Conservation (phyloP, 2,888 invertebrate genomes). For the Callimorpha dominula region DNA sequence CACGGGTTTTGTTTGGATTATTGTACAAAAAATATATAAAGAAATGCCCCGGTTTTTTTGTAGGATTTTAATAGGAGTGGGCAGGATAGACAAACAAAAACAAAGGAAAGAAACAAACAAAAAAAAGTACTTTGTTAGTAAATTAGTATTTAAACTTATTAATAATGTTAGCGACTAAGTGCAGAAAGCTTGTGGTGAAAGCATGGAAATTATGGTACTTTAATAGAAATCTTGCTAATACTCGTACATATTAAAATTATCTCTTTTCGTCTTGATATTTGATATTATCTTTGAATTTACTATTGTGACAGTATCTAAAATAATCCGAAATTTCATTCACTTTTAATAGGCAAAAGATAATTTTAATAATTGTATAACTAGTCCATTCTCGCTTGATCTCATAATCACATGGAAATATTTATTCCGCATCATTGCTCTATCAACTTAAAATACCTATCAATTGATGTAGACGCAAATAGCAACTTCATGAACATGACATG, state of each 20-base stretch:
- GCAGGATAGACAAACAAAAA: conserved; percentile 60
- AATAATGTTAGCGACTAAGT: conserved; percentile 41
- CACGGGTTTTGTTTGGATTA: conserved; percentile 18
- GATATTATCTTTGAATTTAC: not conserved
- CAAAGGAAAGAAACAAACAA: conserved; percentile 61
- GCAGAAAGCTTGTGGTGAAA: not conserved
- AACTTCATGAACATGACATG: not conserved
- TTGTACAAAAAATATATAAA: not conserved
- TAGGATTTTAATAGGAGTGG: not conserved
- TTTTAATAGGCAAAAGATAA: not conserved
- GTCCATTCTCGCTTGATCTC: not conserved
- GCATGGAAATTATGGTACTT: conserved; percentile 15
- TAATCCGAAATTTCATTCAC: not conserved
- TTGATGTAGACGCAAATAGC: not conserved
- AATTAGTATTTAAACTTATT: conserved; percentile 33
- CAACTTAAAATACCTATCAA: not conserved
- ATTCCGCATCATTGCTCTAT: not conserved
- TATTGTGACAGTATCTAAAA: not conserved
- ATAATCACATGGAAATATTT: not conserved
- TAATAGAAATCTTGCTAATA: conserved; percentile 3
- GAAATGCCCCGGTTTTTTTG: not conserved
- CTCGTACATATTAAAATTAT: conserved; percentile 12
- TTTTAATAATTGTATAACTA: conserved; percentile 1
- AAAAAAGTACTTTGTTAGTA: conserved; percentile 68
- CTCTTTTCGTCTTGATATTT: not conserved